Evolutionary conservation across 1,140 invertebrate species (phyloP).

Genomic region (Drosophila ficusphila): DNA sequence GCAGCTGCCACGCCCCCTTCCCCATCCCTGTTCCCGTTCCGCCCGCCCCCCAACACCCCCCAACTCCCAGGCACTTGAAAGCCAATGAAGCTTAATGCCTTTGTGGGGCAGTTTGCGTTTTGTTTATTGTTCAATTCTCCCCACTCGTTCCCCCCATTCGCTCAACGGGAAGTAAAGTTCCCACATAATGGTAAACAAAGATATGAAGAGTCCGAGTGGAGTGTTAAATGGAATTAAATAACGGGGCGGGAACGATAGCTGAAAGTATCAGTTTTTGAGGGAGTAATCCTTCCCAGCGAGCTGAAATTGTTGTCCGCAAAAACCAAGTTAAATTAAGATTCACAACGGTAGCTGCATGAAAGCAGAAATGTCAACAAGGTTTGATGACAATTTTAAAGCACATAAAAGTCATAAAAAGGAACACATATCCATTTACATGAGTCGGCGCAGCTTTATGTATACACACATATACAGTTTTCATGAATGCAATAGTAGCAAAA

Average conservation of each 20-base stretch:
- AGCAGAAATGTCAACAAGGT: slow-evolving; percentile 47
- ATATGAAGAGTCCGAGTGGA: slow-evolving; percentile 45
- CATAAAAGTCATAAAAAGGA: slow-evolving; percentile 66
- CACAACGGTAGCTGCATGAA: slow-evolving; percentile 21
- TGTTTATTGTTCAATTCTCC: slow-evolving; percentile 25
- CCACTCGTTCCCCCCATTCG: background rate
- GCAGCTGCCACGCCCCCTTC: background rate
- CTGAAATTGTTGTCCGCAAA: background rate
- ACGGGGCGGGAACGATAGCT: slow-evolving; percentile 3
- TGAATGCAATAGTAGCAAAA: background rate
- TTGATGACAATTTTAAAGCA: slow-evolving; percentile 60
- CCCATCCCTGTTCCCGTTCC: too few species aligned
- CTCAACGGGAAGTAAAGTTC: slow-evolving; percentile 8
- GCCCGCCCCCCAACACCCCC: too few species aligned
- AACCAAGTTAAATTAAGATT: slow-evolving; percentile 63
- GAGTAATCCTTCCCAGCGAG: background rate
- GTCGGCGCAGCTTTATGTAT: background rate
- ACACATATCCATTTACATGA: slow-evolving; percentile 10
- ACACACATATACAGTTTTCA: background rate
- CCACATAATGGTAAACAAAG: slow-evolving; percentile 33
- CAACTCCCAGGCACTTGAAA: slow-evolving; percentile 32
- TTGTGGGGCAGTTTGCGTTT: slow-evolving; percentile 47
- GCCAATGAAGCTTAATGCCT: slow-evolving; percentile 70
- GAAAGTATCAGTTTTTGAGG: background rate
- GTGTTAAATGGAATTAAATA: slow-evolving; percentile 44